Evolutionary conservation across 2,797 vertebrate species (phyloP), one percentile per base, ranked within the genome.

Genomic region (Artibeus jamaicensis): DNA sequence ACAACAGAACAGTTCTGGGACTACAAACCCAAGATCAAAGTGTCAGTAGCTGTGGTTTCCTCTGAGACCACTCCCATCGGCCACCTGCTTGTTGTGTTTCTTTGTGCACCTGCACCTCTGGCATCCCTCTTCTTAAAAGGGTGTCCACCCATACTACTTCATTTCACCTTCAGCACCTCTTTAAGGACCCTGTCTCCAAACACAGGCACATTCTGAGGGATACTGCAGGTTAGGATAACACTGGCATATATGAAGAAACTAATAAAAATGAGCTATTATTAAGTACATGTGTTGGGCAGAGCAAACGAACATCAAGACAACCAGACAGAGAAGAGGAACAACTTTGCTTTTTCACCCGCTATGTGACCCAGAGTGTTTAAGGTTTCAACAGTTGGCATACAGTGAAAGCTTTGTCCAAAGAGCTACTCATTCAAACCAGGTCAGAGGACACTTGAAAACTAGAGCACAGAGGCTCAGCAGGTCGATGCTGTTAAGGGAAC

Each of bases 401-500:
- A 59, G 62, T 70, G 85, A 96, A 93, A 86, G 11, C 39, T 77
- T 59, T 53, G 21, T 91, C 79, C 86, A 84, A 71, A 59, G 21
- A 86, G 55, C 81, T 77, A 50, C 50, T 39, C 7, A 57, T 90
- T 89, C 67, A 78, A 93, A 90, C 32, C 91, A 79, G 94, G 93
- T 76, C 94, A 94, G 87, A 94, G 81, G 79, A 87, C 59, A 37
- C 86, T 83, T 37, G 62, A 68, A 65, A 70, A 77, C 50, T 4
- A 19, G 71, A 21, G 32, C 44, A 71, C 53, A 70, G 1, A 5
- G 57, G 73, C 92, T 94, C 96, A 71, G 97, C 93, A 67, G 71
- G 93, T 6, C 29, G 76, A 67, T 1, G 22, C 16, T 6, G 50
- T 37, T 26, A 73, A 76, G 44, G 34, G 79, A 77, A 78, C 15